Conservation (phyloP, 2,888 invertebrate species). For the Nysson spinosus region DNA sequence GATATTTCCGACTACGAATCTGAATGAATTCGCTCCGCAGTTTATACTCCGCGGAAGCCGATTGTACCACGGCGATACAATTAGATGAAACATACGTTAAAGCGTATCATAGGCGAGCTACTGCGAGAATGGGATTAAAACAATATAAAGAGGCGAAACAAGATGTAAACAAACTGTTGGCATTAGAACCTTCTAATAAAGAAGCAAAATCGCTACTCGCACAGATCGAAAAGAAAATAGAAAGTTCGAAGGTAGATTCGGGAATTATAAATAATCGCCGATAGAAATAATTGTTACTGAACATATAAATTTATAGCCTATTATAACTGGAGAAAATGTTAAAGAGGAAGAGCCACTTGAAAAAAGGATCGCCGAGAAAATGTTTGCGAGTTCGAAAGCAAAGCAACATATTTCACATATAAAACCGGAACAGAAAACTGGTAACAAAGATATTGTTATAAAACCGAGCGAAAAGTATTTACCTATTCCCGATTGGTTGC, state of each 20-base stretch:
- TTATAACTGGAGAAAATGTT: conserved; percentile 3
- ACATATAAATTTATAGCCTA: conserved; percentile 12
- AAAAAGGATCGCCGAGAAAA: conserved; percentile 56
- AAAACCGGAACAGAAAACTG: conserved; percentile 13
- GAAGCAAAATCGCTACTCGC: conserved; percentile 83
- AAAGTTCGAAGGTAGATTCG: conserved; percentile 77
- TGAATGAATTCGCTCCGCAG: conserved; percentile 77
- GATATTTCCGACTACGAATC: too few species aligned
- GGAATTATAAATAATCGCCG: not conserved
- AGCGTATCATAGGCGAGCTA: conserved; percentile 89
- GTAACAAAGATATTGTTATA: not conserved
- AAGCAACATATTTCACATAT: conserved; percentile 8
- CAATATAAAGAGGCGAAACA: conserved; percentile 84
- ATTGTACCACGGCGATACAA: conserved; percentile 89
- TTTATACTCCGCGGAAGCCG: conserved; percentile 85
- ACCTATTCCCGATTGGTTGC: conserved; percentile 76
- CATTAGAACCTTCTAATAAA: conserved; percentile 88
- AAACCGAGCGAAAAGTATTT: conserved; percentile 35
- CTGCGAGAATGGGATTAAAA: conserved; percentile 85
- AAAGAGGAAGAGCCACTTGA: conserved; percentile 26
- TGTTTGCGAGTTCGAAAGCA: conserved; percentile 14
- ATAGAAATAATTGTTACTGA: not conserved
- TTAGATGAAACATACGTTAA: conserved; percentile 90
- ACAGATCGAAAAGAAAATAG: conserved; percentile 79
- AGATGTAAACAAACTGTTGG: conserved; percentile 85